Percentiles rank a stretch among this genome's conserved stretches.
phyloP scores from a whole-genome alignment of 2,888 invertebrate species.

The Pegoplata infirma region DNA sequence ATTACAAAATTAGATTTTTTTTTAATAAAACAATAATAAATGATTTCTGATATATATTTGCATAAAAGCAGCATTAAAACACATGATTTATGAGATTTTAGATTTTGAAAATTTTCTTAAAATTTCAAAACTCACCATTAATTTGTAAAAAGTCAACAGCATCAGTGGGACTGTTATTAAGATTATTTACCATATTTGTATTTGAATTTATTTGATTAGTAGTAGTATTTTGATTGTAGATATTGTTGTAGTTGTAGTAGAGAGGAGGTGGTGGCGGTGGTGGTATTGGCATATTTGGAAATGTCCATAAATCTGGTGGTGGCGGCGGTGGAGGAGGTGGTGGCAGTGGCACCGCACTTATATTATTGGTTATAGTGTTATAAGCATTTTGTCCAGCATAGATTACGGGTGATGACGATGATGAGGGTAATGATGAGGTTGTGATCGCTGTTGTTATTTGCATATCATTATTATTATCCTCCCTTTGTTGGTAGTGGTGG shows the following conservation, averaged over 20 bases:
- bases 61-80: neutral
- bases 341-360: slow-evolving; percentile 61
- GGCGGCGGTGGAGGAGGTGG: slow-evolving; percentile 75
- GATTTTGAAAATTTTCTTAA: neutral
- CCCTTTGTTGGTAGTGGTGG: too few relatives aligned
- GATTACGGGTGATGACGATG: slow-evolving; percentile 36
- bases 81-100: neutral
- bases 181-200: slow-evolving; percentile 52
- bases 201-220: slow-evolving; percentile 55
- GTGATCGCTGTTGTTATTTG: slow-evolving; percentile 17
- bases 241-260: slow-evolving; percentile 42
- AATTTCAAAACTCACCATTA: slow-evolving; percentile 61
- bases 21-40: too few relatives aligned
- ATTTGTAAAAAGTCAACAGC: slow-evolving; percentile 59
- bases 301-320: slow-evolving; percentile 70
- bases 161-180: slow-evolving; percentile 35
- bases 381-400: slow-evolving; percentile 50
- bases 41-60: too few relatives aligned
- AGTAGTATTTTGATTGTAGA: slow-evolving; percentile 47
- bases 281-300: slow-evolving; percentile 53
- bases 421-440: slow-evolving; percentile 64
- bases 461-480: slow-evolving; percentile 6
- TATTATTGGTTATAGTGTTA: slow-evolving; percentile 58
- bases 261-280: slow-evolving; percentile 57
- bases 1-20: too few relatives aligned